phyloP scores from a whole-genome alignment of 2,797 vertebrate genomes.

The Acropternis orthonyx region DNA sequence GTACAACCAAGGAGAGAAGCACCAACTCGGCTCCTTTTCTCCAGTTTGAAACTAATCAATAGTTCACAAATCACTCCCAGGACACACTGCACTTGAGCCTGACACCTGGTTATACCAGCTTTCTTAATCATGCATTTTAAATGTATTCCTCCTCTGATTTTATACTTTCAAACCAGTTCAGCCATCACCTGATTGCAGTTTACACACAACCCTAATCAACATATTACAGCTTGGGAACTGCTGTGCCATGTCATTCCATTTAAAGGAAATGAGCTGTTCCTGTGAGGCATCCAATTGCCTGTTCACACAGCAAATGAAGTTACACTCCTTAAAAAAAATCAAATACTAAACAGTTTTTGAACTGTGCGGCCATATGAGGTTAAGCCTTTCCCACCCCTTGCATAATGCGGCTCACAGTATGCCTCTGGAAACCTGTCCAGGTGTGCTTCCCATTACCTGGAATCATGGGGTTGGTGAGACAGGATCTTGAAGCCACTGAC shows the following conservation, averaged over 20 bases:
- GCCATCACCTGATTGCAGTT: slow-evolving; percentile 51
- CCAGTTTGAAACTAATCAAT: neutral
- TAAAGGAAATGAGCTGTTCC: slow-evolving; percentile 14
- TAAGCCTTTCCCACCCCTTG: neutral
- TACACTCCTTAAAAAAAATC: neutral
- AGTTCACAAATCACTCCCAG: neutral
- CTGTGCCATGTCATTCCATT: slow-evolving; percentile 25
- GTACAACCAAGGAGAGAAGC: neutral
- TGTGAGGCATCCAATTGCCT: neutral
- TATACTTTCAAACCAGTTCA: slow-evolving; percentile 52
- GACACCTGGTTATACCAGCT: slow-evolving; percentile 43
- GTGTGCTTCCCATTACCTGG: slow-evolving; percentile 1
- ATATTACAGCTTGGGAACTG: slow-evolving; percentile 44
- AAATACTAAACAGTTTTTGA: neutral
- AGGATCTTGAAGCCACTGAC: slow-evolving; percentile 17
- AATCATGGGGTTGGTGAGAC: neutral
- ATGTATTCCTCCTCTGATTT: slow-evolving; percentile 41
- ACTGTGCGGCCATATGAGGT: neutral
- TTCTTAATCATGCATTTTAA: slow-evolving; percentile 32
- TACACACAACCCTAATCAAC: slow-evolving; percentile 27
- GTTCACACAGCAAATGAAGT: neutral
- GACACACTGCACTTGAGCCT: neutral
- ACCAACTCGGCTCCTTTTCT: neutral
- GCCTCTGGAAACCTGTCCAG: slow-evolving; percentile 7
- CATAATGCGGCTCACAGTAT: neutral